Evolutionary conservation across 2,797 vertebrate species (phyloP), one percentile per base, ranked within the genome.

Genomic region (Spinibarbus caldwelli): DNA sequence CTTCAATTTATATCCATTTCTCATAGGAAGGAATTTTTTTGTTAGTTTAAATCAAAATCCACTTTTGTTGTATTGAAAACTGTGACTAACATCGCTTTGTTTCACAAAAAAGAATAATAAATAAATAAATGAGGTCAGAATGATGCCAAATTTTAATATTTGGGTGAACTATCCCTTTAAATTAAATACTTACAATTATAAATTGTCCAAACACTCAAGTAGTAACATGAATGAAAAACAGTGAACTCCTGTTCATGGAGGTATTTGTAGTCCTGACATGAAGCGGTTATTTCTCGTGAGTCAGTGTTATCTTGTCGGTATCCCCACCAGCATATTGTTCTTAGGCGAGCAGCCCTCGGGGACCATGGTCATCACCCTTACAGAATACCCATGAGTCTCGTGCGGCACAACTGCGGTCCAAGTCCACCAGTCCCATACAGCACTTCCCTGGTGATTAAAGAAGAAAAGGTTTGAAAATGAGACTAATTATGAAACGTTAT

Each of bases 271-370:
- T 26, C 34, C 52, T 41, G 14, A 54, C 52, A 38, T 78, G 75
- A 66, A 4, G 10, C 31, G 26, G 38, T 9, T 14, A 5, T 47
- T 79, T 62, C 36, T 66, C n/a, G 31, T 9, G 59, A 47, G n/a
- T 66, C 41, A 23, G 59, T 14, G 59, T 47, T 68, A 41, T 84
- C 23, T 68, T 36, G 29, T 47, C 23, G 78, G 85, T 52, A 92
- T 91, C 57, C 97, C 98, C 83, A 99, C 94, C 78, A 99, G 91
- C 96, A 99, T 96, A 94, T 99, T 98, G 93, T 99, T 99, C 93
- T 99, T 99, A 7, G 98, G 98, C 38, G 98, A 98, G 88, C 98
- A 99, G 82, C 96, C 97, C 88, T 97, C 96, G 12, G 98, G 98
- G 93, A 98, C 96, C 98, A 99, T 99, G 59, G 97, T 98, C 86